Percentiles rank a stretch among this genome's conserved stretches.
phyloP scores from a whole-genome alignment of 2,888 invertebrate species.

The Eupithecia insigniata region DNA sequence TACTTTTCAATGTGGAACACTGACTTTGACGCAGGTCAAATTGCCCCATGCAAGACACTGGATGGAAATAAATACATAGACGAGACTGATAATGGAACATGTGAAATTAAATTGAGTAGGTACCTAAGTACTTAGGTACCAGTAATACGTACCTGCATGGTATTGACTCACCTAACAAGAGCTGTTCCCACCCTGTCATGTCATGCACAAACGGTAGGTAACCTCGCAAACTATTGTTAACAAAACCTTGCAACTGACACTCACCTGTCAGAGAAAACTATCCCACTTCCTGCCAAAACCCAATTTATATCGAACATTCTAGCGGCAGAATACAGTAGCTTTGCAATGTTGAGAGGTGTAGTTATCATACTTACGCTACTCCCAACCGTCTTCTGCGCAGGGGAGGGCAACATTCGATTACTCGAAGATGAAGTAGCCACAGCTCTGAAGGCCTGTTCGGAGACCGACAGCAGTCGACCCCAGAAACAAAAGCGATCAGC shows the following conservation, averaged over 20 bases:
- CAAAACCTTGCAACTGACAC: conserved; percentile 48
- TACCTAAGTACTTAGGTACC: too few species aligned
- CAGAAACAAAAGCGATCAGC: conserved; percentile 41
- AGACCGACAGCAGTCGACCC: conserved; percentile 39
- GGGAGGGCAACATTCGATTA: conserved; percentile 75
- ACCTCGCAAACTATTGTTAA: conserved; percentile 28
- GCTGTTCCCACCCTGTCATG: conserved; percentile 6
- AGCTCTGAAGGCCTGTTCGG: conserved; percentile 66
- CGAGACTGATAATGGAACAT: neutral
- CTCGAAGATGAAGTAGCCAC: conserved; percentile 70
- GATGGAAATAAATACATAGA: neutral
- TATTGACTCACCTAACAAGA: neutral
- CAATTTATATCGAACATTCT: conserved; percentile 55
- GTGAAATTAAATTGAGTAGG: neutral
- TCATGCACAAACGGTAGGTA: conserved; percentile 16
- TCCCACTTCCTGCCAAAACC: conserved; percentile 59
- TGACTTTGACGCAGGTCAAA: neutral
- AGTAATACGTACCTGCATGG: neutral
- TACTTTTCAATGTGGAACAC: neutral
- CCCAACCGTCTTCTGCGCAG: conserved; percentile 58
- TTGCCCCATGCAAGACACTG: neutral
- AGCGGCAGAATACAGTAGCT: conserved; percentile 35
- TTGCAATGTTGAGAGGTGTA: conserved; percentile 56
- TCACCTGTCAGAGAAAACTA: conserved; percentile 62
- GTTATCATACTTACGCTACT: conserved; percentile 52